These are phyloP conservation scores for Pagetopsis macropterus DNA, from an alignment of 2,797 vertebrate genomes.

Conservation along the genomic window DNA sequence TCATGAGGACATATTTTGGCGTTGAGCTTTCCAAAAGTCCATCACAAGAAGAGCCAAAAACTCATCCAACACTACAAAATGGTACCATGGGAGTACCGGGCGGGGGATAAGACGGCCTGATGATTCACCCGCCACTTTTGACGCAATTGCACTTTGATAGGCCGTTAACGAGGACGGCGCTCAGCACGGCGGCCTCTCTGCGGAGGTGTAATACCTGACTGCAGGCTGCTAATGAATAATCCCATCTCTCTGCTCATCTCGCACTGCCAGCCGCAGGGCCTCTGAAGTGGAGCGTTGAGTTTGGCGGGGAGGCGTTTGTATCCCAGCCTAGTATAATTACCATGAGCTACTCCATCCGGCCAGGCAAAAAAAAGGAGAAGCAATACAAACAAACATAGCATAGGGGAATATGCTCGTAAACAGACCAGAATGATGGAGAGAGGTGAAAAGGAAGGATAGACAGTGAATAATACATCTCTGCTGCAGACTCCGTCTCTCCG, in stretches of 20 bases:
- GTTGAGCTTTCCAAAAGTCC: conserved; percentile 2
- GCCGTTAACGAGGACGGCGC: conserved; percentile 57
- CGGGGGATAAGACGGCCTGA: conserved; percentile 38
- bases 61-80: conserved; percentile 19
- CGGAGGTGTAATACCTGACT: conserved; percentile 57
- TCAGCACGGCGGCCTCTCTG: conserved; percentile 48
- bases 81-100: conserved; percentile 39
- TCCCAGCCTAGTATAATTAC: conserved; percentile 61
- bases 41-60: conserved; percentile 29
- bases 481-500: neutral
- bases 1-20: conserved; percentile 24
- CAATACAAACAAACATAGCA: conserved; percentile 30
- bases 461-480: conserved; percentile 5
- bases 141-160: conserved; percentile 55
- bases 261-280: conserved; percentile 51
- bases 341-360: conserved; percentile 27
- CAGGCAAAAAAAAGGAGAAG: conserved; percentile 10
- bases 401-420: conserved; percentile 16
- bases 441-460: neutral
- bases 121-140: conserved; percentile 38
- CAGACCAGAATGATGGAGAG: conserved; percentile 15
- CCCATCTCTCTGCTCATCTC: conserved; percentile 42
- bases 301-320: conserved; percentile 54
- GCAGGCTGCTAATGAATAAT: conserved; percentile 65
- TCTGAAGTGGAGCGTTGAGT: conserved; percentile 53